Evolutionary conservation across 2,113 vertebrate species (phyloP), one percentile per base, ranked within the genome.

Genomic region (Oryzias melastigma): DNA sequence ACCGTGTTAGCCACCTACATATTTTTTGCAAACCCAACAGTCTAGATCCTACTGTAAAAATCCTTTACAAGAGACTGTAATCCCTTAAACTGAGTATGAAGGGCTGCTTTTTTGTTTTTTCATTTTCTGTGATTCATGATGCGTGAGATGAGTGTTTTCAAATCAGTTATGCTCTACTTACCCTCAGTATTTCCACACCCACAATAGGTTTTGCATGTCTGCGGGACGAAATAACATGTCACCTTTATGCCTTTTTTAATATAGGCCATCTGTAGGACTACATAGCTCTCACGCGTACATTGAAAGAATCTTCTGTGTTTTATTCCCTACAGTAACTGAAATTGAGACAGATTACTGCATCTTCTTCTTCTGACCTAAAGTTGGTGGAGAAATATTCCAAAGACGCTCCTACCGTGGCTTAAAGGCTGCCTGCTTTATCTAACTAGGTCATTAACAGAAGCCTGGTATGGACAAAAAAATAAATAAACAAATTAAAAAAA

Each of bases 91-190:
- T 52, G 20, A 77, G 54, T 42, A 67, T 50, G 19, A 59, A 68
- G n/a, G 59, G 58, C 57, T 63, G 24, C 49, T 63, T 57, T 66
- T 17, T 65, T 45, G 16, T 18, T 46, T 7, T 25, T n/a, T 64
- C 35, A 35, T 68, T 40, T 56, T 20, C 14, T 2, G 20, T 43
- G 73, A 68, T 74, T 67, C 48, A 73, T 61, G 66, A 52, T 63
- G 62, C 49, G 18, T 62, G 52, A 71, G 24, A 71, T 57, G 57
- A 73, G 19, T 71, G 45, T 74, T 64, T 76, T 73, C 22, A 58
- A 15, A 64, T 81, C 59, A 48, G 66, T 69, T 70, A 57, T 54
- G 69, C 69, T 74, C 78, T 74, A 62, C 58, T 74, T 74, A 62
- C 54, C 65, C 45, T 48, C 54, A 66, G 14, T 70, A 45, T 42